Evolutionary conservation across 2,113 vertebrate species (phyloP).

Genomic region (Psittacula cyanocephala): DNA sequence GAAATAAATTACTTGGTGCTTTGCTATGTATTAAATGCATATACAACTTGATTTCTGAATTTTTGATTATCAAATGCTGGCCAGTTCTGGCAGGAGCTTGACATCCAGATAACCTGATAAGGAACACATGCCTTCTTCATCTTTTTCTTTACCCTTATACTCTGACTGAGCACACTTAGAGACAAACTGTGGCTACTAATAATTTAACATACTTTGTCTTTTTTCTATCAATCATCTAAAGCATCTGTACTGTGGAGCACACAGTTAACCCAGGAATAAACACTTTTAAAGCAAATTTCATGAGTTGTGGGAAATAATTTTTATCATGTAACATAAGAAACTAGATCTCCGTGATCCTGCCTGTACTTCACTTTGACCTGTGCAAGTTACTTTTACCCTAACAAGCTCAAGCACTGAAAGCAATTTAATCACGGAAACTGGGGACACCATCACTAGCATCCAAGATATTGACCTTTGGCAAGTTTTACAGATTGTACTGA

Average conservation of each 20-base stretch:
- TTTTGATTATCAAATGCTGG: not conserved
- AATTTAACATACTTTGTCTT: not conserved
- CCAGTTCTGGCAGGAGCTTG: not conserved
- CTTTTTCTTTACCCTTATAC: not conserved
- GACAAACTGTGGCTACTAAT: not conserved
- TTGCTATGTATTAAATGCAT: not conserved
- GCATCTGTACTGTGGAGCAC: not conserved
- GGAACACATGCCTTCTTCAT: not conserved
- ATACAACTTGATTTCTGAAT: not conserved
- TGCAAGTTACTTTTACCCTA: not conserved
- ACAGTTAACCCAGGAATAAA: not conserved
- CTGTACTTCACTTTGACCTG: not conserved
- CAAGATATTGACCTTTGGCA: not conserved
- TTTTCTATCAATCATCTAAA: not conserved
- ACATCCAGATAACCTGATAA: not conserved
- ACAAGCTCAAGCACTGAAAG: not conserved
- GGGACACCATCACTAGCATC: not conserved
- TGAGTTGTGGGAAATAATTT: not conserved
- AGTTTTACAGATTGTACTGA: not conserved
- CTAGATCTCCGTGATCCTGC: not conserved
- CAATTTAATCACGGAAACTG: not conserved
- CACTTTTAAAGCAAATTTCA: not conserved
- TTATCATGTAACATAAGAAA: not conserved
- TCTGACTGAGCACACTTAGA: not conserved
- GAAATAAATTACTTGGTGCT: not conserved